Base-by-base conservation (phyloP, 2,113 vertebrate species). In the Anhinga rufa region DNA sequence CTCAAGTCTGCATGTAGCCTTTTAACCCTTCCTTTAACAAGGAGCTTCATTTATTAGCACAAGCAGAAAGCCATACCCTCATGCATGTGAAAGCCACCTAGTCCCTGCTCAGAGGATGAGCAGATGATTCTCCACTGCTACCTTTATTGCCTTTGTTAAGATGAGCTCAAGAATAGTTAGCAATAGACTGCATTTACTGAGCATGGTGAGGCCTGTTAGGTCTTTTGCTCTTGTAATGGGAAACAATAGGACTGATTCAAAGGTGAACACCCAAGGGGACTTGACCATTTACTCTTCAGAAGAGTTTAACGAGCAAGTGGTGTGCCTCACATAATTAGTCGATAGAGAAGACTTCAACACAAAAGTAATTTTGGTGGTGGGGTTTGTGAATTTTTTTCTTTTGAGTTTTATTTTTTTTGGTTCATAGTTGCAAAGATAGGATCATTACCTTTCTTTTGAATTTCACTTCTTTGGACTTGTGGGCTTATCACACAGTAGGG, bases 11-110 rank as follows among this genome's bases (percentile, higher is more conserved):
- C 90, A 62, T 70, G 58, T 32, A 31, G 20, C 26, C 32, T 87
- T 90, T 97, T 97, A 96, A 97, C 87, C 85, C 87, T 95, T 95
- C 26, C 18, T 44, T 87, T 51, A 83, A n/a, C 26, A 22, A 71
- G 66, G 7, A 19, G 3, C 14, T 82, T 74, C 3, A 9, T 19
- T 57, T 71, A 57, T 38, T 49, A 32, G 29, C 36, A 62, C 19
- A 84, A 79, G 9, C 40, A 52, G 78, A 58, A 91, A 82, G 18
- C 18, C 44, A 26, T 72, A 24, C 7, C 3, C 64, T 81, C 28
- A 36, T 9, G 14, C 28, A 12, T 4, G 5, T 49, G 76, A 80
- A 90, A 93, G 28, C 9, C 40, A 76, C 7, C 0, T 9, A 60
- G 29, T 24, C 3, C 5, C 25, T 17, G 65, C 48, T 69, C 44